phyloP scores from a whole-genome alignment of 2,888 invertebrate species.

The Agrochola macilenta region DNA sequence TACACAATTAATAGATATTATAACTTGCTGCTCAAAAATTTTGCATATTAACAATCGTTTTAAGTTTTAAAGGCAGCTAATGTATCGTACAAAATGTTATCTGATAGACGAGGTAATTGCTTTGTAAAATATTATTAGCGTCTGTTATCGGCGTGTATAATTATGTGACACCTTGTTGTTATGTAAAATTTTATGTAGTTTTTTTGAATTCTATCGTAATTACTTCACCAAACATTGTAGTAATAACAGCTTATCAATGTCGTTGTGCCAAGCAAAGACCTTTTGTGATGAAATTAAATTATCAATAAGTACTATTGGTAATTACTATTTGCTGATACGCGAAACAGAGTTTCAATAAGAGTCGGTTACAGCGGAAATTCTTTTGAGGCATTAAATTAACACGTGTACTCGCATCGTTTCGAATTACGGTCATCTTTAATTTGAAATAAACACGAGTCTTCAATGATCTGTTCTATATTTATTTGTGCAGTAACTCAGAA shows the following conservation, averaged over 20 bases:
- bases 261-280: constrained; percentile 42
- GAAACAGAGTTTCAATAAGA: constrained; percentile 38
- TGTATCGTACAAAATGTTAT: constrained; percentile 45
- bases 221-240: constrained; percentile 55
- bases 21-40: constrained; percentile 29
- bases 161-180: constrained; percentile 61
- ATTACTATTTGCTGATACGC: constrained; percentile 53
- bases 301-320: constrained; percentile 52
- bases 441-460: constrained; percentile 14
- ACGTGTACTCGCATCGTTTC: constrained; percentile 40
- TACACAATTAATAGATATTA: constrained; percentile 45
- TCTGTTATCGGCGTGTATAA: constrained; percentile 54
- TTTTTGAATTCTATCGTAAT: constrained; percentile 61
- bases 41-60: constrained; percentile 42
- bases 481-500: constrained; percentile 30
- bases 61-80: constrained; percentile 25
- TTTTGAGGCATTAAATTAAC: constrained; percentile 43
- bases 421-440: constrained; percentile 33
- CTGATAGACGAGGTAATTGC: constrained; percentile 58
- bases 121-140: constrained; percentile 55
- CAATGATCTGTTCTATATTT: constrained; percentile 15
- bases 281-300: constrained; percentile 54
- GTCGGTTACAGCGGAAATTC: constrained; percentile 7
- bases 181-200: constrained; percentile 53
- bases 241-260: constrained; percentile 57